These are phyloP conservation scores for Nibea coibor DNA, from an alignment of 2,113 vertebrate genomes.

Conservation along the genomic window DNA sequence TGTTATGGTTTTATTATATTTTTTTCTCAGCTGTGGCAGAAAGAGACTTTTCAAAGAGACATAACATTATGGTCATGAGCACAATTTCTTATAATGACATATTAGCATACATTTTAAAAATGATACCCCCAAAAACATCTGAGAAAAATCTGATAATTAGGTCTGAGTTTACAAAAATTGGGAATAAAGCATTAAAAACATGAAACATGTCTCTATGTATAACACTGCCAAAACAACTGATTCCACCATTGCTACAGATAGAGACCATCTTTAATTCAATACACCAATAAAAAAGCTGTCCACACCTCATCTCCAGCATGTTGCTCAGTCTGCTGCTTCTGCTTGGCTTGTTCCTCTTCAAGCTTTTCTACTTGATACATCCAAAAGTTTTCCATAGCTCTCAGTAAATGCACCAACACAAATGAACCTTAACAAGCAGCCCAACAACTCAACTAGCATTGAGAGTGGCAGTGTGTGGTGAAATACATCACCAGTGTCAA, in stretches of 20 bases:
- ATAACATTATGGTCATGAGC: no score
- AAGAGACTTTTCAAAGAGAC: no score
- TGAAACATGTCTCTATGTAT: no score
- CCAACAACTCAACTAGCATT: not conserved
- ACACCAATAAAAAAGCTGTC: not conserved
- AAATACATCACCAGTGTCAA: not conserved
- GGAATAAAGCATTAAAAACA: no score
- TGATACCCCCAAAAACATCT: no score
- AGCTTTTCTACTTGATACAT: slow-evolving; percentile 88
- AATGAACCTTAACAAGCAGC: not conserved
- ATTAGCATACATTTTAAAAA: no score
- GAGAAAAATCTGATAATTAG: no score
- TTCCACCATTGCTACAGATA: not conserved
- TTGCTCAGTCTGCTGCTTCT: slow-evolving; percentile 7
- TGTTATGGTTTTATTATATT: no score
- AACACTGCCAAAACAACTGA: not conserved
- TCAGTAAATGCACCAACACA: not conserved
- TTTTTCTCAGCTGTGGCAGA: no score
- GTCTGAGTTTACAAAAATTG: no score
- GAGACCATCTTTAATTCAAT: not conserved
- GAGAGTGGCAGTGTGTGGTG: not conserved
- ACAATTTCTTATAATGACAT: no score
- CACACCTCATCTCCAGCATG: slow-evolving; percentile 78
- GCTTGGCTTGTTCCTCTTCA: slow-evolving; percentile 66
- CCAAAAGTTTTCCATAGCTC: slow-evolving; percentile 95